Evolutionary conservation across 2,888 invertebrate species (phyloP), one percentile per base, ranked within the genome.

Genomic region (Drosophila hawaiiensis): DNA sequence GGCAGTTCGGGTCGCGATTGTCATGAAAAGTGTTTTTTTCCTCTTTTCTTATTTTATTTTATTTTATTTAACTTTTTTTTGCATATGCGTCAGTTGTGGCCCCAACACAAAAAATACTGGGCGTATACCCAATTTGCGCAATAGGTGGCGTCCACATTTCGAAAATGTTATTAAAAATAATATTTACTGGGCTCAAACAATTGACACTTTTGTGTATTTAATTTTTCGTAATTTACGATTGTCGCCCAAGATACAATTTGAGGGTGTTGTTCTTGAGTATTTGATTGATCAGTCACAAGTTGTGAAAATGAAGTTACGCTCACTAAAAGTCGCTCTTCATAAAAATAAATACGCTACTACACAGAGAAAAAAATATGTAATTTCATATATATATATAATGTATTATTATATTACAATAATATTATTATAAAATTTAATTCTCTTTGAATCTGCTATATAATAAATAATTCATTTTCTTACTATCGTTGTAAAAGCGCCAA

Each of bases 71-170:
- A 2, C 2, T 28, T 22, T 14, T 33, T 79, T 75, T 58, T 47
- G 69, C 70, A 55, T 49, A 83, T 89, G 88, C 74, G 88, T 89
- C 90, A 83, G 67, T 62, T 59, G 68, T n/a, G 66, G 62, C 62
- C 50, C 59, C 80, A 76, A 39, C 35, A 33, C 22, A 55, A 69
- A 55, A 69, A 73, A 66, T 82, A 77, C 84, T 88, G 89, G 82
- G 88, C 85, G 88, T 87, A 75, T 74, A 87, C 74, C 73, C 73
- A 67, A 78, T 82, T 78, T 82, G 74, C 82, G 79, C 66, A 82
- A 78, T 62, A 19, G 37, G 19, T 47, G 14, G n/a, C 35, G 22
- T 29, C 28, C 47, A 25, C 28, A 28, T 50, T 47, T 54, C 54
- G 56, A 43, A 54, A 78, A 56, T 73, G 39, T 49, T 82, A 67